Conservation (phyloP, 2,113 vertebrate genomes). For the Sprattus sprattus region DNA sequence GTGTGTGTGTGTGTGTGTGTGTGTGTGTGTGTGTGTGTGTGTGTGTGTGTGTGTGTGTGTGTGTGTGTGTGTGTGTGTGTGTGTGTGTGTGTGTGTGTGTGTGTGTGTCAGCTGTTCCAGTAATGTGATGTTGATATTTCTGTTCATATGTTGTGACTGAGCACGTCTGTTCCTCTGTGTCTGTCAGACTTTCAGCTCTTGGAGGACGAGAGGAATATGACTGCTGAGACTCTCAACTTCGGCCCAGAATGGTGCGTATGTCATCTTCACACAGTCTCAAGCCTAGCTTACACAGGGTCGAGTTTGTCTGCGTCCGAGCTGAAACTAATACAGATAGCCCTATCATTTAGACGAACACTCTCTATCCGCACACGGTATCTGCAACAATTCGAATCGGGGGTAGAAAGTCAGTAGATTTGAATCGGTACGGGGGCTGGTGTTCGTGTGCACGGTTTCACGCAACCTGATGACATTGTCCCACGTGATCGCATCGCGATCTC, state of each 20-base stretch:
- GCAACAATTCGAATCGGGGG: too few species aligned
- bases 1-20: neutral
- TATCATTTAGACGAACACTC: too few species aligned
- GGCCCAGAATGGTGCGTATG: slow-evolving; percentile 84
- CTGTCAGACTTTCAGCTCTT: slow-evolving; percentile 71
- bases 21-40: too few species aligned
- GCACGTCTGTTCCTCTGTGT: neutral
- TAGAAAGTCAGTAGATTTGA: too few species aligned
- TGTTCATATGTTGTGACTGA: neutral
- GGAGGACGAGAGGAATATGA: slow-evolving; percentile 81
- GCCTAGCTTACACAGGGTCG: too few species aligned
- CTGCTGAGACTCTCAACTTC: slow-evolving; percentile 92
- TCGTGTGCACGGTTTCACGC: too few species aligned
- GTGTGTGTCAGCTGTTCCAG: neutral
- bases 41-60: neutral
- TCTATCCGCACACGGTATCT: too few species aligned
- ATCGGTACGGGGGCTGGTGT: too few species aligned
- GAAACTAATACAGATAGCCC: too few species aligned
- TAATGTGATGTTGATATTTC: neutral
- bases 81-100: neutral
- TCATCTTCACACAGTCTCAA: neutral
- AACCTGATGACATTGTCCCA: too few species aligned
- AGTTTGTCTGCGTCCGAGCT: too few species aligned
- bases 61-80: neutral
- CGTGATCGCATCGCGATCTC: too few species aligned